These are phyloP conservation scores for Ormyrus rosae DNA, from an alignment of 2,888 invertebrate species.

Conservation along the genomic window DNA sequence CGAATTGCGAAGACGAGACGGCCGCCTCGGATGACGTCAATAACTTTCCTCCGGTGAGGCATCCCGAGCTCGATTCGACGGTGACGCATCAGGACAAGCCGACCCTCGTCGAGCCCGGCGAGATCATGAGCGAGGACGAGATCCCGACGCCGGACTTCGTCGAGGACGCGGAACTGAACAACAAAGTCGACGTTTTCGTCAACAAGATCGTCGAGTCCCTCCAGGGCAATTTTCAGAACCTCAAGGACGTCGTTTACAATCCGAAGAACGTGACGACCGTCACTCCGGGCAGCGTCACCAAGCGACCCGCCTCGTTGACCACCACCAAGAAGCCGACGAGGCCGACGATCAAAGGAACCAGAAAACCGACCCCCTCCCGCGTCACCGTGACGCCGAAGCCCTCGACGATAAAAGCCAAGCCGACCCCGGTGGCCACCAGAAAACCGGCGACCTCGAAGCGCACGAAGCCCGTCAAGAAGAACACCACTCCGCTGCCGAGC, in stretches of 20 bases:
- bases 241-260: constrained; percentile 86
- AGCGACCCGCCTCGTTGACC: constrained; percentile 69
- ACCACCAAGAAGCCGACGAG: constrained; percentile 67
- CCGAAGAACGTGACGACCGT: constrained; percentile 69
- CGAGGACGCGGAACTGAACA: constrained; percentile 86
- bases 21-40: constrained; percentile 82
- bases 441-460: constrained; percentile 66
- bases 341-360: constrained; percentile 64
- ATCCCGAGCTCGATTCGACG: constrained; percentile 85
- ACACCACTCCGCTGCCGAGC: constrained; percentile 62
- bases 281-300: constrained; percentile 61
- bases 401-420: constrained; percentile 60
- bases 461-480: constrained; percentile 75
- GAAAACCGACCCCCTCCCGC: constrained; percentile 74
- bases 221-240: constrained; percentile 88
- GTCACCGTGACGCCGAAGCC: constrained; percentile 68
- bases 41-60: constrained; percentile 91
- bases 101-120: constrained; percentile 70
- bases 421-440: constrained; percentile 62
- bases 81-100: constrained; percentile 70
- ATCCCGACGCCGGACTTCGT: constrained; percentile 87
- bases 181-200: constrained; percentile 89
- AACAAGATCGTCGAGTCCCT: constrained; percentile 89
- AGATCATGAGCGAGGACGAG: constrained; percentile 80
- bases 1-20: constrained; percentile 79